phyloP scores from a whole-genome alignment of 1,140 invertebrate species.

The Orchestia grillus region DNA sequence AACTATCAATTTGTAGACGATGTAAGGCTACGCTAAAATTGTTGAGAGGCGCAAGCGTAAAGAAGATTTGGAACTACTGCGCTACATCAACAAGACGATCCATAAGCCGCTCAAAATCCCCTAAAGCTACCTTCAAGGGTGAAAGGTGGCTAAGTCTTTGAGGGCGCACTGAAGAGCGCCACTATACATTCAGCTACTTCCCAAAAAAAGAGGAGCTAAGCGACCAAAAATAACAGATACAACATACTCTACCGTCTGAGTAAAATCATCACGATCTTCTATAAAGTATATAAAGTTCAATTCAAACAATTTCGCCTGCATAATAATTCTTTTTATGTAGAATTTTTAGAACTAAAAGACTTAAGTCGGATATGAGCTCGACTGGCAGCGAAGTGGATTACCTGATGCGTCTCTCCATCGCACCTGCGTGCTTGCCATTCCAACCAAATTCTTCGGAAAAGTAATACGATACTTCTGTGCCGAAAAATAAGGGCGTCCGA shows the following conservation, averaged over 20 bases:
- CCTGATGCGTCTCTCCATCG: background rate
- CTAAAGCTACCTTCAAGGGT: too few species aligned
- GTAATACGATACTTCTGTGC: background rate
- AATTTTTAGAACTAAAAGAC: background rate
- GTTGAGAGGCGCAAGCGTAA: too few species aligned
- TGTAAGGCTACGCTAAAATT: too few species aligned
- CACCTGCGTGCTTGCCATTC: background rate
- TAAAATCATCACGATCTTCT: background rate
- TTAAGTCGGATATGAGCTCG: background rate
- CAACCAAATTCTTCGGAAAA: background rate
- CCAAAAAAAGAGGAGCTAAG: background rate
- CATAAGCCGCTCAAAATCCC: too few species aligned
- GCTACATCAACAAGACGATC: too few species aligned
- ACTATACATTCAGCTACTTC: too few species aligned
- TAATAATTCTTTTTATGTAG: background rate
- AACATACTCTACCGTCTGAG: background rate
- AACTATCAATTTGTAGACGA: too few species aligned
- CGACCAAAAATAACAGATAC: background rate
- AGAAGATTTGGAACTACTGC: too few species aligned
- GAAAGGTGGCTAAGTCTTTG: too few species aligned
- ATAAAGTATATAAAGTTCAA: background rate
- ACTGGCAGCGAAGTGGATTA: background rate
- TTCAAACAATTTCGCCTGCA: background rate
- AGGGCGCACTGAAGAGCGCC: too few species aligned
- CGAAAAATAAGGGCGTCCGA: background rate